Evolutionary conservation across 2,797 vertebrate species (phyloP), one percentile per base, ranked within the genome.

Genomic region (Nyctibius grandis): DNA sequence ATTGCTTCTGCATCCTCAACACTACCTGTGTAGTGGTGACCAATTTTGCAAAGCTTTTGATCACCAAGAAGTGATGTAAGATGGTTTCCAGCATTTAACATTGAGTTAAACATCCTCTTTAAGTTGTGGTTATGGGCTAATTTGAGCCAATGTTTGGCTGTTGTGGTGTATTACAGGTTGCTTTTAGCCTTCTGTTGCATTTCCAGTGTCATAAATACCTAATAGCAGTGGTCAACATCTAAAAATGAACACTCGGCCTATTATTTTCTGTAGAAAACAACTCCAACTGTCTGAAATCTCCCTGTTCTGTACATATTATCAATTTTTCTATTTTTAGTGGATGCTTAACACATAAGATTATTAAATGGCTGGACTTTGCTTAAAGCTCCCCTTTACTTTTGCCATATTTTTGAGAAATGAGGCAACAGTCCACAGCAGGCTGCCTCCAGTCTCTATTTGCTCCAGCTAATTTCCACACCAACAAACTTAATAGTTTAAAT

Each of bases 171-270:
- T 21, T 45, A 60, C 56, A 33, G 34, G 45, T 40, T 51, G 63
- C 44, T 89, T 79, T 80, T 15, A 85, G 64, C 33, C 60, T 91
- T 77, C 45, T 70, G 53, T 42, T 80, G 57, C 0, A 2, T 34
- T 94, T 91, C 84, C 75, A 57, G 5, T 5, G 21, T 77, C 91
- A 59, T 59, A 91, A 96, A 94, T 83, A 91, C n/a, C 72, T 85
- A 85, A 61, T 12, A 85, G 36, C 42, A 89, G 45, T 0, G 11
- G 72, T 74, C 91, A 92, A 17, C 53, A 40, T 57, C 69, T 53
- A 64, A 79, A 93, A 94, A 95, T 26, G 89, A 92, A 64, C 48
- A 74, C 23, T 60, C n/a, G n/a, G n/a, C n/a, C n/a, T n/a, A n/a
- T n/a, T n/a, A 87, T 70, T 90, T 93, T n/a, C 64, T 61, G 74